These are phyloP conservation scores for Luperina testacea DNA, from an alignment of 2,888 invertebrate genomes.

Conservation along the genomic window DNA sequence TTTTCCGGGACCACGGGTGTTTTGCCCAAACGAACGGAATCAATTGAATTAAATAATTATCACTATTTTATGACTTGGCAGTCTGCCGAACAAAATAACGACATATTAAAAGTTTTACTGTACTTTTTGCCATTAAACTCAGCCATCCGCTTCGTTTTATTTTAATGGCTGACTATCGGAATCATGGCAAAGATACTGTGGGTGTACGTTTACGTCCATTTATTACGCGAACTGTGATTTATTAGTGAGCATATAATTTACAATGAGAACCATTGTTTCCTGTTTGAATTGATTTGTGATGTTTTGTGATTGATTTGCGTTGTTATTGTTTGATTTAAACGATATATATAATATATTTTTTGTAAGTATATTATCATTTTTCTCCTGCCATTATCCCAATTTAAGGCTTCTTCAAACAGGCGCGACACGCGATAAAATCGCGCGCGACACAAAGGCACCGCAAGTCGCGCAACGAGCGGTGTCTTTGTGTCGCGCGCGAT, in stretches of 20 bases:
- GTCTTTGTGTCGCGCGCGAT: too few relatives aligned
- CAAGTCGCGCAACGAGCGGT: too few relatives aligned
- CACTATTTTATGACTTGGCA: slow-evolving; percentile 32
- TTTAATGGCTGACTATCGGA: slow-evolving; percentile 25
- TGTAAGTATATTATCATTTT: too few relatives aligned
- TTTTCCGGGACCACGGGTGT: neutral
- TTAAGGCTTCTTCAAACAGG: too few relatives aligned
- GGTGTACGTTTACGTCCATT: slow-evolving; percentile 38
- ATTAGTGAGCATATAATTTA: slow-evolving; percentile 40
- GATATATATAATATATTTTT: neutral
- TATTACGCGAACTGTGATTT: slow-evolving; percentile 48
- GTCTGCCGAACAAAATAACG: slow-evolving; percentile 29
- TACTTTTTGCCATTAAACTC: slow-evolving; percentile 38
- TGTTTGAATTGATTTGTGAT: slow-evolving; percentile 15
- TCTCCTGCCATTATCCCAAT: too few relatives aligned
- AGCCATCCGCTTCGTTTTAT: slow-evolving; percentile 37
- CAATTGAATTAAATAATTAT: slow-evolving; percentile 39
- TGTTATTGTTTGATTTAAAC: slow-evolving; percentile 32
- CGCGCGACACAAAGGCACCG: too few relatives aligned
- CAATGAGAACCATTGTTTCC: slow-evolving; percentile 21
- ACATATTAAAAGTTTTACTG: slow-evolving; percentile 36
- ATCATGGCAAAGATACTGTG: slow-evolving; percentile 28
- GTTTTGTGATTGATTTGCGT: slow-evolving; percentile 21
- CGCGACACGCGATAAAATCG: too few relatives aligned
- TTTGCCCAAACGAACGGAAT: neutral